Evolutionary conservation across 1,140 invertebrate species (phyloP), one percentile per base, ranked within the genome.

Genomic region (Conus betulinus): DNA sequence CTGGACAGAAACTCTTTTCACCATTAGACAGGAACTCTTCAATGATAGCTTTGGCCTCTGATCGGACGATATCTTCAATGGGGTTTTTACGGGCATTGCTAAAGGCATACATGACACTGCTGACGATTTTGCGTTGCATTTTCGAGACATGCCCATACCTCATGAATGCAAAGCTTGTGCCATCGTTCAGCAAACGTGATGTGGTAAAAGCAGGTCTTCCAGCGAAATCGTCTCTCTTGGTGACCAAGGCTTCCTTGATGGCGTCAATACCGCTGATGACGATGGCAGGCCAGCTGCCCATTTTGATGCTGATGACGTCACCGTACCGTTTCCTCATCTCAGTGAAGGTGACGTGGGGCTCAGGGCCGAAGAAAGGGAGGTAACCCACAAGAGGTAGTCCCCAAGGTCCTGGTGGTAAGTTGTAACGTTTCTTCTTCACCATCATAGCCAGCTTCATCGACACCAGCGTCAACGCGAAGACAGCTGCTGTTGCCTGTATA

Each of bases 1-100:
- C 67, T 1, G 91, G 91, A 60, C 90, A 83, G 60, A 92, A 92
- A 10, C 84, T n/a, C 63, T 88, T 83, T 8, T 79, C 85, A n/a
- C 76, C 57, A n/a, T 86, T 76, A 17, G 78, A 53, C 5, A 84
- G 8, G 83, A 90, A 90, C 20, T 87, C 71, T 11, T 89, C 71
- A 11, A 87, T 76, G 5, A 91, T 39, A 39, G 81, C 81, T 5
- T 89, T 51, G 2, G 85, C 90, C 13, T 90, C 90, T 20, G 86
- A 84, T 2, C 81, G n/a, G 23, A 92, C 79, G 5, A 90, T 87
- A 25, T 90, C 84, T 74, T 88, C 84, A 5, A 90, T 60, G 5
- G 87, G 81, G 11, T 87, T 85, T 51, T 90, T 90, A 17, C 83
- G 76, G 2, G 78, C 63, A 20, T 87, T 88, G 25, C 85, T 85